Base-by-base conservation (phyloP, 2,113 vertebrate species). In the Cygnus buccinator region DNA sequence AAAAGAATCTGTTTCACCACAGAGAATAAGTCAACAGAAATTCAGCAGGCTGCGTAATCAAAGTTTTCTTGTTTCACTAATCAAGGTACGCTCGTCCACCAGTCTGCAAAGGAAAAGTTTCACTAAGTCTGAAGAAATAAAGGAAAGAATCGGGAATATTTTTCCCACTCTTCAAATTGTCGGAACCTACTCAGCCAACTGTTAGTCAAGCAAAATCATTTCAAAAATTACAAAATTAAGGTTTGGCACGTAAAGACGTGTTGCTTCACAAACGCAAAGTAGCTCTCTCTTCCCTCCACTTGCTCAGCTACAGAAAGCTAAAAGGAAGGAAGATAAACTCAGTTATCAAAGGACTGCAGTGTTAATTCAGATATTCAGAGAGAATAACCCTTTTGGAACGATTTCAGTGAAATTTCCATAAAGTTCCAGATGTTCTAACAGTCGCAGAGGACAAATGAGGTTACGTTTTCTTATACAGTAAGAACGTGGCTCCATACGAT, bases 401-500 rank as follows among this genome's bases (percentile, higher is more conserved):
- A 73, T 48, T 89, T 90, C 66, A 55, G 2, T 89, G 20, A 79
- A 44, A 94, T 62, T 89, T 82, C 80, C 77, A 73, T 87, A 79
- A 75, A 96, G 91, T 82, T 79, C 70, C 78, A 89, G 74, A 76
- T 89, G 70, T 87, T 92, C 23, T 43, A 75, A 78, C 17, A 82
- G 86, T 66, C 91, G 67, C 71, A 79, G 48, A 94, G 63, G 71
- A 92, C 80, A 87, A 87, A 93, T 65, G 37, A 87, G 48, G 43
- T 84, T 72, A 72, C 7, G 8, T 72, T 91, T 89, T 89, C 73
- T 84, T 76, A 71, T 33, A 68, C 18, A 67, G 55, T 84, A 89
- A 83, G 80, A 95, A 93, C 1, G 3, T 8, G 62, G 78, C 92
- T 87, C 86, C 74, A 28, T 58, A 82, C 41, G 84, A 73, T 2